Evolutionary conservation across 2,113 vertebrate species (phyloP).

Genomic region (Datnioides undecimradiatus): DNA sequence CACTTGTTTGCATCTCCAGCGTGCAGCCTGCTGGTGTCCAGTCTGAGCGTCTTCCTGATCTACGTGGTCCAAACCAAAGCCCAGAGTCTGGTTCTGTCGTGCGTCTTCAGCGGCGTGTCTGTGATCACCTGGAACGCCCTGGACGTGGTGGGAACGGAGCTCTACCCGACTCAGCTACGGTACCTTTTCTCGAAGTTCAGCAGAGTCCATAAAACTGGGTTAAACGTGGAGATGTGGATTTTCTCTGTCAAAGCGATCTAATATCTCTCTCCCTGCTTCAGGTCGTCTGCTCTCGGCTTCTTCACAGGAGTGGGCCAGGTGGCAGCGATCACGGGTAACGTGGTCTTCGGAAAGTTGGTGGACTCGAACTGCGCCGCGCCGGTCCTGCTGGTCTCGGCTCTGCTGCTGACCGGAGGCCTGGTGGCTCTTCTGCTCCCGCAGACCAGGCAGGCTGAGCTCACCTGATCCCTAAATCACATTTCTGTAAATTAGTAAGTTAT

Average conservation of each 20-base stretch:
- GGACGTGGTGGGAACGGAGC: slow-evolving; percentile 83
- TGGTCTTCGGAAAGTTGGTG: slow-evolving; percentile 82
- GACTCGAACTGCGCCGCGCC: slow-evolving; percentile 81
- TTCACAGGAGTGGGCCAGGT: slow-evolving; percentile 83
- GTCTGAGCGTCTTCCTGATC: slow-evolving; percentile 82
- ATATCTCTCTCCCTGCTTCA: slow-evolving; percentile 51
- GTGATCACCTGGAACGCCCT: slow-evolving; percentile 85
- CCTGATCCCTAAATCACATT: slow-evolving; percentile 37
- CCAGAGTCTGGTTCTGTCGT: slow-evolving; percentile 81
- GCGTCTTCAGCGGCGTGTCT: slow-evolving; percentile 83
- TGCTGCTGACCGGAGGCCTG: slow-evolving; percentile 79
- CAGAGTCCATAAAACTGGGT: background rate
- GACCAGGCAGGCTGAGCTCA: slow-evolving; percentile 79
- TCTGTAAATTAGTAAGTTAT: background rate
- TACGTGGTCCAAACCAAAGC: slow-evolving; percentile 81
- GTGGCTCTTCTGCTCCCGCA: slow-evolving; percentile 76
- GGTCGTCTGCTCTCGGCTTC: slow-evolving; percentile 84
- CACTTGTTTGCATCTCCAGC: slow-evolving; percentile 55
- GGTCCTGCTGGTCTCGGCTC: slow-evolving; percentile 78
- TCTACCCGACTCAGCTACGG: slow-evolving; percentile 84
- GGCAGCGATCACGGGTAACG: slow-evolving; percentile 81
- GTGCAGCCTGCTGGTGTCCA: slow-evolving; percentile 80
- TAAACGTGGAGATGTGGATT: no score
- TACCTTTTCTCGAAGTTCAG: slow-evolving; percentile 21
- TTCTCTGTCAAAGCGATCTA: no score